Evolutionary conservation across 1,140 invertebrate genomes (phyloP).

Genomic region (Ooceraea biroi): DNA sequence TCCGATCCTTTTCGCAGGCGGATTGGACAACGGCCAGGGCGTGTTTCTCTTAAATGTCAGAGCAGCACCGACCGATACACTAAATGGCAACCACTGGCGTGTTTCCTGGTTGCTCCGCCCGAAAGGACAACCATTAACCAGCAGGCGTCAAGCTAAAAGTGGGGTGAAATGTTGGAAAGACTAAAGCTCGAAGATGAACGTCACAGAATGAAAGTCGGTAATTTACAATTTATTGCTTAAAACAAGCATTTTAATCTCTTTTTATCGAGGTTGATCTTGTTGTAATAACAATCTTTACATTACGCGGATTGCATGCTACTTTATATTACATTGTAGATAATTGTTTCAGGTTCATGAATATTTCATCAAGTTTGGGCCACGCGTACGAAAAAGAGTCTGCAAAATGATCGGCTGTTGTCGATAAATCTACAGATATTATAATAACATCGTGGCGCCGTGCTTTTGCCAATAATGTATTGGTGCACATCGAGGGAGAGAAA

Average conservation of each 20-base stretch:
- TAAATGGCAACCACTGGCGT: conserved; percentile 34
- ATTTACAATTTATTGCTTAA: too few species aligned
- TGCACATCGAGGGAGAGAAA: background rate
- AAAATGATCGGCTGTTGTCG: conserved; percentile 30
- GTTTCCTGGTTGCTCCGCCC: conserved; percentile 50
- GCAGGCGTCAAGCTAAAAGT: background rate
- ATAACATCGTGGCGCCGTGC: conserved; percentile 31
- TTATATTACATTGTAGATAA: conserved; percentile 15
- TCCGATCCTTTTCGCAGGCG: conserved; percentile 57
- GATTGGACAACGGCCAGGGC: conserved; percentile 51
- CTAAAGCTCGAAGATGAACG: background rate
- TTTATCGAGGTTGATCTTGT: background rate
- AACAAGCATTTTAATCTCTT: conserved; percentile 17
- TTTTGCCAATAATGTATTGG: conserved; percentile 35
- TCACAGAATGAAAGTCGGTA: background rate
- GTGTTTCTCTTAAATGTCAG: conserved; percentile 57
- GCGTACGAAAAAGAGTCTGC: conserved; percentile 20
- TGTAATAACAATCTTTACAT: background rate
- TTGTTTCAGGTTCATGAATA: conserved; percentile 6
- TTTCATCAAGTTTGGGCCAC: conserved; percentile 24
- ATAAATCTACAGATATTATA: conserved; percentile 52
- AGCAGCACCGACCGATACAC: conserved; percentile 2
- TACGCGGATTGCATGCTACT: too few species aligned
- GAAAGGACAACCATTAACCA: conserved; percentile 54
- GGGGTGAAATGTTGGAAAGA: background rate